Conservation (phyloP, 2,888 invertebrate genomes). For the Caenorhabditis afra region DNA sequence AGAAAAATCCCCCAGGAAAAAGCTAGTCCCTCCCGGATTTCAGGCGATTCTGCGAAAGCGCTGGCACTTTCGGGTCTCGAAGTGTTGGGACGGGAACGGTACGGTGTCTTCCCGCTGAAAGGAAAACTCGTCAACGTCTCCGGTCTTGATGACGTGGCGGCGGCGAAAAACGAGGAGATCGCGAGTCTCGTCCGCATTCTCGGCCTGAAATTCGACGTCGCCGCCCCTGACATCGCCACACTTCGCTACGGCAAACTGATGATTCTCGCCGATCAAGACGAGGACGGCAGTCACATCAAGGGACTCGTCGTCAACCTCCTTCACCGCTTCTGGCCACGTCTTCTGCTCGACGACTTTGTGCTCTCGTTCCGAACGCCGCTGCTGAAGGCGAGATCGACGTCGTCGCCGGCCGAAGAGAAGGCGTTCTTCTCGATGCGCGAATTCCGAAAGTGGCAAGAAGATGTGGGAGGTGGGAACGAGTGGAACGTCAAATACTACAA, state of each 20-base stretch:
- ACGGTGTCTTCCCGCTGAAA: slow-evolving; percentile 70
- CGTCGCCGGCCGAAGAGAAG: slow-evolving; percentile 76
- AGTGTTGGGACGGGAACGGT: slow-evolving; percentile 67
- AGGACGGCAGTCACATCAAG: slow-evolving; percentile 98
- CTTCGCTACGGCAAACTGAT: slow-evolving; percentile 95
- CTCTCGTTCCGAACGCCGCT: slow-evolving; percentile 99
- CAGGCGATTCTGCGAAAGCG: slow-evolving; percentile 97
- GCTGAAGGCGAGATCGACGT: slow-evolving; percentile 85
- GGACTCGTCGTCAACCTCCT: slow-evolving; percentile 97
- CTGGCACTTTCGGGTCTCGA: slow-evolving; percentile 95
- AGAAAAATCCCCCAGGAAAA: too few relatives aligned
- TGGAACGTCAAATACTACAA: slow-evolving; percentile 99
- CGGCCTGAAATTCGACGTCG: slow-evolving; percentile 59
- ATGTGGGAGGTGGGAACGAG: slow-evolving; percentile 76
- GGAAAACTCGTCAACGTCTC: slow-evolving; percentile 71
- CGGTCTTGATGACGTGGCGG: slow-evolving; percentile 46
- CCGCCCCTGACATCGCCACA: slow-evolving; percentile 87
- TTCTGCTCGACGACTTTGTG: slow-evolving; percentile 88
- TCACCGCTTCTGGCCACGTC: slow-evolving; percentile 96
- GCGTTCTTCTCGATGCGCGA: slow-evolving; percentile 97
- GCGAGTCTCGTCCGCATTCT: slow-evolving; percentile 89
- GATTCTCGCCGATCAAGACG: slow-evolving; percentile 99
- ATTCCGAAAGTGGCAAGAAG: slow-evolving; percentile 94
- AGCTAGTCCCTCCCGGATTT: too few relatives aligned
- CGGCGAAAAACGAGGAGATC: slow-evolving; percentile 92